Percentiles rank a stretch among this genome's conserved stretches.
phyloP scores from a whole-genome alignment of 2,888 invertebrate genomes.

The Hypomecis atomaria region DNA sequence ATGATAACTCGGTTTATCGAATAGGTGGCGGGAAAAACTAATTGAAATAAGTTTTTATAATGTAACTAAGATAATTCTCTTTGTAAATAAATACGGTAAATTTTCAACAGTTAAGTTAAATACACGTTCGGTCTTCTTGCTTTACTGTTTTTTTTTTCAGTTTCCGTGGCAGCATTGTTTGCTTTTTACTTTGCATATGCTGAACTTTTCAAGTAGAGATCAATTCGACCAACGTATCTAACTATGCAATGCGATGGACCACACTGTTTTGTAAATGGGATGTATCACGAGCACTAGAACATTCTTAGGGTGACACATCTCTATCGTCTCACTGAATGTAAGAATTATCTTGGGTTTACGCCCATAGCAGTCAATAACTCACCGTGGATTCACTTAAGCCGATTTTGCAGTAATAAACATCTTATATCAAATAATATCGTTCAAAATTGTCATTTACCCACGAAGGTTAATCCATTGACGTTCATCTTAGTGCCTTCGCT shows the following conservation, averaged over 20 bases:
- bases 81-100: background rate
- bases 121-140: constrained; percentile 12
- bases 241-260: background rate
- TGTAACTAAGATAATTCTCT: background rate
- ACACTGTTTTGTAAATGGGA: background rate
- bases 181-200: constrained; percentile 10
- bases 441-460: too few species aligned
- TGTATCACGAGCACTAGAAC: too few species aligned
- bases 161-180: constrained; percentile 12
- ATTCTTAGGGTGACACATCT: too few species aligned
- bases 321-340: too few species aligned
- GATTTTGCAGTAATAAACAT: too few species aligned
- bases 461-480: too few species aligned
- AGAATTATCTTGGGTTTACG: too few species aligned
- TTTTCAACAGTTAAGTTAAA: constrained; percentile 2
- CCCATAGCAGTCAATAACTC: too few species aligned
- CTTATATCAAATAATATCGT: too few species aligned
- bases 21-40: constrained; percentile 31
- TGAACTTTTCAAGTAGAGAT: background rate
- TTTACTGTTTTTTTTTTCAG: constrained; percentile 20
- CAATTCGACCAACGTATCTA: background rate
- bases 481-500: too few species aligned
- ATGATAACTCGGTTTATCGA: background rate
- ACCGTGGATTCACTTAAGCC: too few species aligned
- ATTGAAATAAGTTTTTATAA: background rate